These are phyloP conservation scores for Furnarius figulus DNA, from an alignment of 2,113 vertebrate species.

Conservation along the genomic window DNA sequence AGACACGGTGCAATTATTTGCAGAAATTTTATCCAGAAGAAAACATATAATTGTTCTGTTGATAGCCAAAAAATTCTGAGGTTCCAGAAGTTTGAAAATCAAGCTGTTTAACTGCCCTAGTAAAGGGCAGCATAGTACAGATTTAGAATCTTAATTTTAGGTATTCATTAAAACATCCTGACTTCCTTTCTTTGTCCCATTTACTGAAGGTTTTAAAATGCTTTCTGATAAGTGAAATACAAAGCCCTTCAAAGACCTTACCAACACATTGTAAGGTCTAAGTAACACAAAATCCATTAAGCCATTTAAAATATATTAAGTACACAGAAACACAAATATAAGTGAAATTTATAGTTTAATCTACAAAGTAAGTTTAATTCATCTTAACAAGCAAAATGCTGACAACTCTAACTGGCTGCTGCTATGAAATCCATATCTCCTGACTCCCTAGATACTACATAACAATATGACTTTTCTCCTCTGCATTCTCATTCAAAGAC, in stretches of 20 bases:
- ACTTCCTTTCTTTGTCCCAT: neutral
- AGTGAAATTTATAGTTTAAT: neutral
- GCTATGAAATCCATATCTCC: neutral
- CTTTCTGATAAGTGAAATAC: neutral
- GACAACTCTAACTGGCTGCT: neutral
- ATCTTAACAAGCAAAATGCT: neutral
- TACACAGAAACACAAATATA: neutral
- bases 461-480: neutral
- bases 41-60: neutral
- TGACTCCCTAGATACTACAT: neutral
- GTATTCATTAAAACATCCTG: neutral
- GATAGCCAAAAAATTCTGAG: neutral
- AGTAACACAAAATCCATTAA: neutral
- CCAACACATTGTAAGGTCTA: neutral
- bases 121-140: neutral
- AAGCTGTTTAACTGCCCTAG: neutral
- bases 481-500: neutral
- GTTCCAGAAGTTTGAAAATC: neutral
- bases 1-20: neutral
- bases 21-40: neutral
- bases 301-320: neutral
- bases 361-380: neutral
- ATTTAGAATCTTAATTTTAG: neutral
- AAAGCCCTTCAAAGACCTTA: neutral
- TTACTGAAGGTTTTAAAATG: neutral